Evolutionary conservation across 2,888 invertebrate species (phyloP), one percentile per base, ranked within the genome.

Genomic region (Tetrapedia diversipes): DNA sequence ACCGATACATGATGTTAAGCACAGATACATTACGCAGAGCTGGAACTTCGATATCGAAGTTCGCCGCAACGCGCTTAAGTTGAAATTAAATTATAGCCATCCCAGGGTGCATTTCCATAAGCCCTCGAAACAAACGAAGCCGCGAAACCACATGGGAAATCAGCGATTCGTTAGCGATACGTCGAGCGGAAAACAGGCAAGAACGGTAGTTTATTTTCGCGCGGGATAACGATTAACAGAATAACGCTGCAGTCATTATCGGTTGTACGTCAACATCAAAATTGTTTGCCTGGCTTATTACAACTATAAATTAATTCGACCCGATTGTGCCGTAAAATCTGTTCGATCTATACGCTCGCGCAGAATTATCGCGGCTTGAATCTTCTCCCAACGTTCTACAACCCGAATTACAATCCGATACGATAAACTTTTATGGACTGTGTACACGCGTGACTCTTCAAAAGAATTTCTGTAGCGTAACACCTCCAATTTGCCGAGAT

Each of bases 131-230:
- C 87, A 88, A 85, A 82, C 81, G 80, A 63, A 86, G 79, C 81
- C 79, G 66, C 73, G 70, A 79, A 84, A 64, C 83, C 89, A 86
- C 88, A 86, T 86, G 89, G 89, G 88, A 90, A 90, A 90, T 89
- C 89, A 89, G 73, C 86, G 86, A 89, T 88, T 89, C 88, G 87
- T 88, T 88, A 86, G 85, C 68, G 79, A 71, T 73, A 69, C 77
- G 77, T 76, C 75, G 68, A 65, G 76, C 70, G 79, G 81, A 77
- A 84, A 74, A 67, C 69, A 64, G n/a, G 60, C 67, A 67, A 69
- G 70, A 73, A 59, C 71, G 43, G 51, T 65, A 56, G 70, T 67
- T 75, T 69, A 72, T 75, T 81, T 75, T 64, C 63, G 3, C 37
- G 19, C 39, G 24, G 49, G 47, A 56, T 65, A 60, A 61, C 61